phyloP scores from a whole-genome alignment of 2,888 invertebrate genomes.

The Diarsia mendica region DNA sequence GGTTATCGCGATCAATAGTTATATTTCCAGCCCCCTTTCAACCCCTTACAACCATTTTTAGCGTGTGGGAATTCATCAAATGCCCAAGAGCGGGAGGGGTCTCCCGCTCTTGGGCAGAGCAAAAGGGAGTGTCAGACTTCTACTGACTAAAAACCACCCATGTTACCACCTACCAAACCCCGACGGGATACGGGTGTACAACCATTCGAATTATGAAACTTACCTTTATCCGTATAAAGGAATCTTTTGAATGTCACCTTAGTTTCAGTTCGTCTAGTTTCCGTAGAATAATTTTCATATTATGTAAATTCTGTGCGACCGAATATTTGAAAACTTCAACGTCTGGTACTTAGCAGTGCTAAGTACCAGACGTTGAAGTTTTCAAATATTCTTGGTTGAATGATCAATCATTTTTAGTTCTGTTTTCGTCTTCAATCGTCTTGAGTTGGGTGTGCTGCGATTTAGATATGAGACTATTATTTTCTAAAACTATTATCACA shows the following conservation, averaged over 20 bases:
- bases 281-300: constrained; percentile 21
- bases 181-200: too few species aligned
- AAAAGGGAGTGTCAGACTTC: too few species aligned
- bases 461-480: background rate
- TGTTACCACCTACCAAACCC: too few species aligned
- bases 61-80: too few species aligned
- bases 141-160: too few species aligned
- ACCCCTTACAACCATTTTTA: too few species aligned
- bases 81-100: too few species aligned
- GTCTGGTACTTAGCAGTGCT: too few species aligned
- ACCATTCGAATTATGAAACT: background rate
- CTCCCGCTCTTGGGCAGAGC: too few species aligned
- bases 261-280: constrained; percentile 7
- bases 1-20: too few species aligned
- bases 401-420: constrained; percentile 14
- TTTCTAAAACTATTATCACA: too few species aligned
- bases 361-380: background rate
- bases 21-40: too few species aligned
- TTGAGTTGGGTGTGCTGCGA: background rate
- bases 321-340: constrained; percentile 29
- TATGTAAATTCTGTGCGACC: constrained; percentile 16
- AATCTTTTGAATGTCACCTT: constrained; percentile 11
- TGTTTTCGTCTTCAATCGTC: background rate
- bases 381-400: constrained; percentile 7
- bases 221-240: background rate